Evolutionary conservation across 2,797 vertebrate species (phyloP), one percentile per base, ranked within the genome.

Genomic region (Pachyuromys duprasi): DNA sequence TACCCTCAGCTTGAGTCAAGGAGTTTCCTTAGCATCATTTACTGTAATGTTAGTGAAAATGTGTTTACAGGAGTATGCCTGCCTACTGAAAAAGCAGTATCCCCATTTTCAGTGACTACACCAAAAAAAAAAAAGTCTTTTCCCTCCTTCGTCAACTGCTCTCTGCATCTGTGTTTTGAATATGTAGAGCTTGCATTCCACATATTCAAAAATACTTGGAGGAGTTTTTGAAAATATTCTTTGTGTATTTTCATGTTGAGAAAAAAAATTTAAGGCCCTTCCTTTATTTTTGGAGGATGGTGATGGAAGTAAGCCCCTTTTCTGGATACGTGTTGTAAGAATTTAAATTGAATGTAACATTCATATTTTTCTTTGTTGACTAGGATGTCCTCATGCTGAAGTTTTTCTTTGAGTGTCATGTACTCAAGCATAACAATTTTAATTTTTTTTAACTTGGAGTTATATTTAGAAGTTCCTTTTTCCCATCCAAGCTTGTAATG

Each of bases 401-500:
- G 24, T 89, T 49, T 93, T 92, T 79, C 53, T 92, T 86, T 90
- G 60, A 87, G 17, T 86, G 87, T 86, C 70, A 78, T 90, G 17
- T 60, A 70, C 28, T 92, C 42, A 90, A 72, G 42, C 81, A 39
- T 33, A 90, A 79, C 65, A 31, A 86, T 93, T 90, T 93, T 78
- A 76, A 0, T 63, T n/a, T 53, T 95, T 88, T 69, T n/a, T 20
- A 86, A 91, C 84, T 97, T 80, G 45, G 49, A 62, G 80, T 78
- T 92, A 89, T 93, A 75, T 96, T 96, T 96, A 90, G 55, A 65
- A 75, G 62, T 1, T 28, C 1, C 28, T 39, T 83, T 95, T 89
- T 36, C 74, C 2, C 69, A 55, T 84, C 55, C 57, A 92, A 90
- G 42, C 17, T 70, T 83, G 42, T 28, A 93, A 93, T 92, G 74